A percentile compares a stretch with the other conserved stretches of the same genome.
phyloP scores from a whole-genome alignment of 2,113 vertebrate genomes.

The Pelvicachromis taeniatus region DNA sequence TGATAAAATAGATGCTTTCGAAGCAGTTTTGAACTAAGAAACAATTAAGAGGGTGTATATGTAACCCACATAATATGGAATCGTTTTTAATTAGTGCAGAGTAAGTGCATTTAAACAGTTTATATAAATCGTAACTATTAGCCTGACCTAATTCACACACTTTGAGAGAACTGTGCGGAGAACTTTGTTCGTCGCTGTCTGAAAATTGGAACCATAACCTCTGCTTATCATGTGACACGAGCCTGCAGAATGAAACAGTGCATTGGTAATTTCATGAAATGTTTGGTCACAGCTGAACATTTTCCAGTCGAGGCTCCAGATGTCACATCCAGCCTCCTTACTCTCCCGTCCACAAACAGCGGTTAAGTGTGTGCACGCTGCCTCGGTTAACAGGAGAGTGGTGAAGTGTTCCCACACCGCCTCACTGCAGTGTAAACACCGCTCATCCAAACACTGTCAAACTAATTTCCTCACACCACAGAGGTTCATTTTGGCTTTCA shows the following conservation, averaged over 20 bases:
- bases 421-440: conserved; percentile 39
- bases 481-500: conserved; percentile 64
- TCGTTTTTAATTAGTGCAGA: conserved; percentile 50
- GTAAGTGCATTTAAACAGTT: conserved; percentile 36
- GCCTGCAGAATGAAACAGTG: conserved; percentile 8
- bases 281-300: conserved; percentile 13
- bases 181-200: conserved; percentile 27
- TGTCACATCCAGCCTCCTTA: neutral
- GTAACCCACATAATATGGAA: conserved; percentile 19
- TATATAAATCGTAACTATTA: conserved; percentile 43
- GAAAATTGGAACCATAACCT: conserved; percentile 28
- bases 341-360: neutral
- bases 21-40: conserved; percentile 60
- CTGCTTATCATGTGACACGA: neutral
- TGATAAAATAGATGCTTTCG: conserved; percentile 66
- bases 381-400: neutral
- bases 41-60: conserved; percentile 39
- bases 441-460: conserved; percentile 60
- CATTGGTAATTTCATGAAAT: conserved; percentile 28
- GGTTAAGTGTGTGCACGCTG: neutral
- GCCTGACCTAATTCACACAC: conserved; percentile 55
- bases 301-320: conserved; percentile 2
- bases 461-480: conserved; percentile 57
- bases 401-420: conserved; percentile 23
- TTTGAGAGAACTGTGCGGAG: conserved; percentile 13